Base-by-base conservation (phyloP, 1,140 invertebrate species). In the Papilio machaon region DNA sequence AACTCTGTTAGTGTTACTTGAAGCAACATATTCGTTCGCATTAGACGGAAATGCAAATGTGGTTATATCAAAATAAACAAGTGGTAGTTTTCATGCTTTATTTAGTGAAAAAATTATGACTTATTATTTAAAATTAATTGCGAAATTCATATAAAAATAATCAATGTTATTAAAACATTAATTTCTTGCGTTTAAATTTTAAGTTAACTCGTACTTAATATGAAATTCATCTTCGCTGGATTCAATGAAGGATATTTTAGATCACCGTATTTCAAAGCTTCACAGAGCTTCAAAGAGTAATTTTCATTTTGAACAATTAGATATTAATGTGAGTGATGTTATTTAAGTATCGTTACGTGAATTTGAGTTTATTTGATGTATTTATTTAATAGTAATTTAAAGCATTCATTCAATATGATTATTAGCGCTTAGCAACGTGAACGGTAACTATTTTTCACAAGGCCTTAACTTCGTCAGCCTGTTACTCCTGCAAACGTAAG, bases 61-160 rank as follows among this genome's bases (percentile, higher is more conserved):
- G 86, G 86, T 87, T 81, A 87, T 87, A 89, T 90, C 87, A 91
- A 93, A 93, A 93, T 92, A 91, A 93, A 93, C 90, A 90, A 91
- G 84, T 84, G 81, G 81, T 85, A 85, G 80, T 82, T 87, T 52
- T 35, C 4, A 35, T 30, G 64, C 3, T 13, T 70, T 38, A 30
- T 30, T 30, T 30, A 30, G 64, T 7, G 6, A 17, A 1, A 15
- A 64, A 64, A 64, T 30, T 10, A 30, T 30, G 2, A 7, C 15
- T 64, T 10, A 35, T 30, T 67, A 5, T 35, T 67, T 67, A 35
- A 35, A 35, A 67, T 9, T 64, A 64, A 64, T 23, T 10, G n/a
- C 19, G 19, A 9, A 23, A n/a, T 58, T 58, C 6, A 4, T 19
- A 49, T 11, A 13, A 49, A 49, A 49, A 13, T 6, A 43, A 43